phyloP scores from a whole-genome alignment of 2,888 invertebrate species.

The Drepanosiphum platanoidis region DNA sequence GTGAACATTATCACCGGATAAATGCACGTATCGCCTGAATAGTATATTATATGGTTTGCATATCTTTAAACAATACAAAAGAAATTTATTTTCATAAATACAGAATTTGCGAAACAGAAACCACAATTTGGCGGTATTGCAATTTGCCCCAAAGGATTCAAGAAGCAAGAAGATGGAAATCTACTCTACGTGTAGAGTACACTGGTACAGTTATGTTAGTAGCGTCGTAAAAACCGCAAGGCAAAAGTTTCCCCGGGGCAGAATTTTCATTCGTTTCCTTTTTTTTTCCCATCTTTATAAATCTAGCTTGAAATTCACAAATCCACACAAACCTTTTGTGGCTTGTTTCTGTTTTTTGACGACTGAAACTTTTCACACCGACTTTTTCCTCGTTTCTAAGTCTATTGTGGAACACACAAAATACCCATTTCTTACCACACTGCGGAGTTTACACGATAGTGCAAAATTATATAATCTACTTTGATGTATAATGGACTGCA shows the following conservation, averaged over 20 bases:
- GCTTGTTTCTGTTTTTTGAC: constrained; percentile 46
- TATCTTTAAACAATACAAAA: not conserved
- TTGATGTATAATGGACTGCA: constrained; percentile 46
- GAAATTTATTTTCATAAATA: not conserved
- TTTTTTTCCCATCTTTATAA: constrained; percentile 38
- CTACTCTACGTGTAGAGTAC: not conserved
- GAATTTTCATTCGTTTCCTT: constrained; percentile 35
- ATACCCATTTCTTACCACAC: constrained; percentile 27
- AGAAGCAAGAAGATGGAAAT: constrained; percentile 6
- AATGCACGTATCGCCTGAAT: too few species aligned
- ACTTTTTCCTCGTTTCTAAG: constrained; percentile 22
- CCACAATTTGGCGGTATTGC: not conserved
- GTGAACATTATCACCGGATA: not conserved
- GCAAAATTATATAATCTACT: constrained; percentile 49
- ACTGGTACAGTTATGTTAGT: constrained; percentile 28
- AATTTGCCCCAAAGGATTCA: constrained; percentile 23
- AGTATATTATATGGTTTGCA: too few species aligned
- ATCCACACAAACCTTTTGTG: constrained; percentile 34
- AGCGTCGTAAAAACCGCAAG: constrained; percentile 43
- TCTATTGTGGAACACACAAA: constrained; percentile 39
- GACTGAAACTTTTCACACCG: constrained; percentile 53
- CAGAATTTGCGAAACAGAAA: constrained; percentile 3
- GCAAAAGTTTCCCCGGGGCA: constrained; percentile 48
- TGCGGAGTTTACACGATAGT: constrained; percentile 26
- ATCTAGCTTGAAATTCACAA: constrained; percentile 50